Base-by-base conservation (phyloP, 2,113 vertebrate species). In the Condylura cristata region DNA sequence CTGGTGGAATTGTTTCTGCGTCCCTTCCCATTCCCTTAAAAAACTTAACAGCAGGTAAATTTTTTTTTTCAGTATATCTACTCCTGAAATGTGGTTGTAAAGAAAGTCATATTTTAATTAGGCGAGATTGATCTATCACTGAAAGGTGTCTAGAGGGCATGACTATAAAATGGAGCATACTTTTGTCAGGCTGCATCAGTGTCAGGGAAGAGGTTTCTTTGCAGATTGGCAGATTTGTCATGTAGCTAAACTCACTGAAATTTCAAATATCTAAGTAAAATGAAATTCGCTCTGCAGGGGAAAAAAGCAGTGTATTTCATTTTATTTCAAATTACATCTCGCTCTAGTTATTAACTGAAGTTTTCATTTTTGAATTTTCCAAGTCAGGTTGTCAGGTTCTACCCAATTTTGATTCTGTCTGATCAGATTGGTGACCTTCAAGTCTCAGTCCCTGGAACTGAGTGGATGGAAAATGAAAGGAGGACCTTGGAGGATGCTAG, bases 1-100 rank as follows among this genome's bases (percentile, higher is more conserved):
- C 93, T 95, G 85, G 91, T 94, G 94, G 86, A 89, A 66, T 30
- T 81, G 17, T 72, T 72, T 90, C 22, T 4, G 28, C 9, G 24
- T 3, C 30, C 24, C 13, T 5, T 17, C 4, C n/a, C 5, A 20
- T 10, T 18, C 17, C 46, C 8, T 4, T 6, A 8, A 22, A 63
- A 96, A 53, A 46, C 46, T n/a, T 60, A 61, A 5, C 12, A 56
- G 8, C 3, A 3, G 6, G 16, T 61, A 51, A 13, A 34, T 53
- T 46, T 16, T 34, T 58, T 76, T 79, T 84, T 72, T 60, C 34
- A 26, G 14, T 86, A 17, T 6, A 8, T 72, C 4, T 37, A 3
- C 48, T 68, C 60, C 78, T 58, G 44, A 85, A 85, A 56, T n/a
- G 51, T 74, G 68, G 11, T 26, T 71, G 14, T 63, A 56, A 78